Conservation (phyloP, 2,888 invertebrate genomes). For the Dexiosoma caninum region DNA sequence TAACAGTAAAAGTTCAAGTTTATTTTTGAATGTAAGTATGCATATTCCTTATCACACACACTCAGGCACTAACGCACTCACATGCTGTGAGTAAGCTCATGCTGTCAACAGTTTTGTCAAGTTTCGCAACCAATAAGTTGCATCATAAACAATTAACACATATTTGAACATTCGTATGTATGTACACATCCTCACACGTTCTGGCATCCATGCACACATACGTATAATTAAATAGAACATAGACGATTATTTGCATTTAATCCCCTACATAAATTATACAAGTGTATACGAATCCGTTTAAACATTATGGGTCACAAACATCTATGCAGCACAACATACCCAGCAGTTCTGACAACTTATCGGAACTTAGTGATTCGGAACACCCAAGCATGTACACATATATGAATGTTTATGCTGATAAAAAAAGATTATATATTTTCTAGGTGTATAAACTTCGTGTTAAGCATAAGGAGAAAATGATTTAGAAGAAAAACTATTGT, state of each 20-base stretch:
- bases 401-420: no score
- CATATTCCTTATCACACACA: not conserved
- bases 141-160: slow-evolving; percentile 58
- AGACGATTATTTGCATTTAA: slow-evolving; percentile 61
- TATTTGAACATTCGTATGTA: slow-evolving; percentile 14
- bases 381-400: no score
- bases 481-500: no score
- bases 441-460: no score
- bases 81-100: slow-evolving; percentile 25
- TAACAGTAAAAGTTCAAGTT: no score
- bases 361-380: no score
- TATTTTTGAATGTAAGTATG: no score
- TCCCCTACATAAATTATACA: slow-evolving; percentile 54
- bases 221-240: slow-evolving; percentile 45
- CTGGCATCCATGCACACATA: not conserved
- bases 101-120: slow-evolving; percentile 62
- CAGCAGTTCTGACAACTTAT: not conserved
- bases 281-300: slow-evolving; percentile 30
- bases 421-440: no score
- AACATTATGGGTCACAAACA: slow-evolving; percentile 8
- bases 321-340: not conserved
- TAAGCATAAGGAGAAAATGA: no score
- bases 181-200: not conserved
- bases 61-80: not conserved
- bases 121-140: slow-evolving; percentile 59